Evolutionary conservation across 2,888 invertebrate genomes (phyloP).

Genomic region (Diaphora mendica): DNA sequence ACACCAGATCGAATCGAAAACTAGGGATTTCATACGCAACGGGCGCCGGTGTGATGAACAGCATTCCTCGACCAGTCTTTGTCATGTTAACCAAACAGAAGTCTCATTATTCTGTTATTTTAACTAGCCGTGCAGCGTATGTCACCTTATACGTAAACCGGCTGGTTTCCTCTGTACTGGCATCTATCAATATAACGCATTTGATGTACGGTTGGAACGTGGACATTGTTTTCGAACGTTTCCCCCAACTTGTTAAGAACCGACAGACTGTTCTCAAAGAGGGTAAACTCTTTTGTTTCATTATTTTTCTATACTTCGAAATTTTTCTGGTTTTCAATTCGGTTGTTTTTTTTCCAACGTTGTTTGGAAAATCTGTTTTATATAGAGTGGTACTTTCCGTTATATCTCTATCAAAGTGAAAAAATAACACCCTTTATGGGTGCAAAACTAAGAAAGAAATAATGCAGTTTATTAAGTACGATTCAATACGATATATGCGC

Average conservation of each 20-base stretch:
- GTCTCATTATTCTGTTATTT: constrained; percentile 83
- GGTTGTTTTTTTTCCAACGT: too few relatives aligned
- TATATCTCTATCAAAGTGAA: too few relatives aligned
- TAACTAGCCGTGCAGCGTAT: constrained; percentile 72
- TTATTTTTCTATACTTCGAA: too few relatives aligned
- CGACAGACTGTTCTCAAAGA: constrained; percentile 1
- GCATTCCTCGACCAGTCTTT: constrained; percentile 77
- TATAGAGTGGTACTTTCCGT: too few relatives aligned
- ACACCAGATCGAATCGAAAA: constrained; percentile 77
- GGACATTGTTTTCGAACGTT: constrained; percentile 34
- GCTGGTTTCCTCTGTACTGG: constrained; percentile 28
- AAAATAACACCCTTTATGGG: too few relatives aligned
- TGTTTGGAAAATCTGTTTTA: too few relatives aligned
- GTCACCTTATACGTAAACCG: constrained; percentile 40
- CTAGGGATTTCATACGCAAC: constrained; percentile 66
- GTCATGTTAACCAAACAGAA: constrained; percentile 83
- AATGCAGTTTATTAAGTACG: not conserved
- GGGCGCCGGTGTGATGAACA: constrained; percentile 75
- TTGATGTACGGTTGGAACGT: constrained; percentile 35
- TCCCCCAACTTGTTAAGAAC: constrained; percentile 11
- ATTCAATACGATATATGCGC: not conserved
- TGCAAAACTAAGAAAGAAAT: not conserved
- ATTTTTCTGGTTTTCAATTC: not conserved
- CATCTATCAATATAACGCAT: constrained; percentile 31
- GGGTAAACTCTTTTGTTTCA: not conserved